phyloP scores from a whole-genome alignment of 2,888 invertebrate genomes.

The Pyrocoelia pectoralis region DNA sequence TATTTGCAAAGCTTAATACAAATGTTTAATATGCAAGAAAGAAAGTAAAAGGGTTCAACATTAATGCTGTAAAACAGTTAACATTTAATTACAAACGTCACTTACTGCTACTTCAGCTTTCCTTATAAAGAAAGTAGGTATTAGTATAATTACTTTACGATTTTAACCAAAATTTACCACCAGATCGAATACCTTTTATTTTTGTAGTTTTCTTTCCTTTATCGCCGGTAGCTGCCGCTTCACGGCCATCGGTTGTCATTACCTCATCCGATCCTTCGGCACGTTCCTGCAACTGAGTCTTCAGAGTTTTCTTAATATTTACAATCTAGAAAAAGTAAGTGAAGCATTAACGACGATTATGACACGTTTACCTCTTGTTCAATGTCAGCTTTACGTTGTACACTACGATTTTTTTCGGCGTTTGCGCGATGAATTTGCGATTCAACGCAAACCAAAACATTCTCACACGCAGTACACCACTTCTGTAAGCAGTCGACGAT shows the following conservation, averaged over 20 bases:
- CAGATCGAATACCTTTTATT: slow-evolving; percentile 72
- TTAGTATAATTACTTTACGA: slow-evolving; percentile 43
- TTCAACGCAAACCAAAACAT: slow-evolving; percentile 88
- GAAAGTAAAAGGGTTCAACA: background rate
- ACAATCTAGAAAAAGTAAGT: slow-evolving; percentile 67
- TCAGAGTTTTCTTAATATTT: slow-evolving; percentile 88
- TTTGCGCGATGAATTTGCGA: slow-evolving; percentile 90
- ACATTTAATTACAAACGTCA: slow-evolving; percentile 11
- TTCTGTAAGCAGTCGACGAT: slow-evolving; percentile 84
- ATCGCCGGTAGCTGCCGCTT: slow-evolving; percentile 66
- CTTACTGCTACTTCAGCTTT: slow-evolving; percentile 27
- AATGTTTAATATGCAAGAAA: slow-evolving; percentile 3
- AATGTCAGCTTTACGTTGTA: slow-evolving; percentile 81
- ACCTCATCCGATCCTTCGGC: slow-evolving; percentile 84
- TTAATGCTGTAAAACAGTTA: slow-evolving; percentile 5
- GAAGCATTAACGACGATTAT: background rate
- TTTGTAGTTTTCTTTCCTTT: slow-evolving; percentile 66
- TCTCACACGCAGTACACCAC: slow-evolving; percentile 92
- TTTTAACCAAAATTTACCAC: slow-evolving; percentile 76
- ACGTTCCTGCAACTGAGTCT: slow-evolving; percentile 72
- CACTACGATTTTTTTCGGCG: slow-evolving; percentile 79
- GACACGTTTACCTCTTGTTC: slow-evolving; percentile 80
- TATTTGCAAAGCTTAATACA: slow-evolving; percentile 9
- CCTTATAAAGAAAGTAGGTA: slow-evolving; percentile 15
- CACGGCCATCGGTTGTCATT: slow-evolving; percentile 77